Conservation (phyloP, 1,140 invertebrate species). For the Hirudo medicinalis region DNA sequence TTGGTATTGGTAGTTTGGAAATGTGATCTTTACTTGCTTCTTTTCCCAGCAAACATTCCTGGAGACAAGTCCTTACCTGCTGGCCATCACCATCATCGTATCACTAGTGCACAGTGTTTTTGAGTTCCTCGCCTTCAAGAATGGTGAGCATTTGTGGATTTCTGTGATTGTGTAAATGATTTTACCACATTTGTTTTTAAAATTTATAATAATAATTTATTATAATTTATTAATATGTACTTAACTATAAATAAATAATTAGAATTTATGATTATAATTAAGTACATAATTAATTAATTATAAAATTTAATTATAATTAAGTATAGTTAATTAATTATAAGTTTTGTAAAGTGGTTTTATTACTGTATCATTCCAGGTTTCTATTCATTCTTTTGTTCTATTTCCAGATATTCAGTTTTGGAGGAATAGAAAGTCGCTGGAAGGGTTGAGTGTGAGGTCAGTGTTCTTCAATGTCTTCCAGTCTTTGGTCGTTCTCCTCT, state of each 20-base stretch:
- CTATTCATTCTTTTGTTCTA: not conserved
- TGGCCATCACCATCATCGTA: conserved; percentile 76
- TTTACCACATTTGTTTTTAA: no score
- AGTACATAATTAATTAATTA: not conserved
- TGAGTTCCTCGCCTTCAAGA: conserved; percentile 97
- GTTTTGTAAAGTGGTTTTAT: no score
- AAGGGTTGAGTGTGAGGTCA: conserved; percentile 89
- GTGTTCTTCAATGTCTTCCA: conserved; percentile 99
- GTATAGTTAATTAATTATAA: no score
- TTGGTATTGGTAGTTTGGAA: not conserved
- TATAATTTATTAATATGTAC: no score
- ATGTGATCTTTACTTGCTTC: not conserved
- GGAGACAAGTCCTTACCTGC: conserved; percentile 88
- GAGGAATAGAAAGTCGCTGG: conserved; percentile 89
- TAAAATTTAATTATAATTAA: no score
- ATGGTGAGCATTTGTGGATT: conserved; percentile 50
- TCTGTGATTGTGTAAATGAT: no score
- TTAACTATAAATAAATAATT: not conserved
- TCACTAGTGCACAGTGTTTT: conserved; percentile 93
- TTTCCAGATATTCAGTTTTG: conserved; percentile 92
- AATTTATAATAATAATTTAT: no score
- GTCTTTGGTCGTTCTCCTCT: conserved; percentile 80
- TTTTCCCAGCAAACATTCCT: conserved; percentile 63
- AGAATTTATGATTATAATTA: no score
- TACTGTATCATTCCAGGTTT: no score